A percentile compares a stretch with the other conserved stretches of the same genome.
Evolutionary conservation across 1,140 invertebrate species (phyloP).

Genomic region (Colletes gigas): DNA sequence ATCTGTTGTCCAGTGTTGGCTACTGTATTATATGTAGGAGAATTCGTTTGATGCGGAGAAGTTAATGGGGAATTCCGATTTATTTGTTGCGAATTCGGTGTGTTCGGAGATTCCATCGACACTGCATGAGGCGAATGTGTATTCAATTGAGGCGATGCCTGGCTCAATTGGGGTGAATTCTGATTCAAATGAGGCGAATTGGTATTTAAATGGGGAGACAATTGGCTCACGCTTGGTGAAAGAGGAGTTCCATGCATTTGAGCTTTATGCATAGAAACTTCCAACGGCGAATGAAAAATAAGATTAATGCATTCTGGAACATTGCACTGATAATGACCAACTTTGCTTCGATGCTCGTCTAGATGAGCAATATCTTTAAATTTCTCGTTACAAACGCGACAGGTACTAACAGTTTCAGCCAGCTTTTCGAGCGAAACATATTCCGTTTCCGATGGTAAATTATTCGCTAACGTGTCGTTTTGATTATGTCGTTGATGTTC

Average conservation of each 20-base stretch:
- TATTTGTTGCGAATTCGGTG: conserved; percentile 58
- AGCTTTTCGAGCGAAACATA: conserved; percentile 80
- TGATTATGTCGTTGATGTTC: conserved; percentile 76
- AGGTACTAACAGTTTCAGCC: conserved; percentile 77
- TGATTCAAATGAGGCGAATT: conserved; percentile 69
- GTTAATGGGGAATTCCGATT: conserved; percentile 67
- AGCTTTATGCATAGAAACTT: conserved; percentile 76
- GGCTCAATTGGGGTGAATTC: conserved; percentile 60
- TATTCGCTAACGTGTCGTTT: conserved; percentile 68
- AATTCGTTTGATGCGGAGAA: conserved; percentile 70
- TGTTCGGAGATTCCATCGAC: conserved; percentile 55
- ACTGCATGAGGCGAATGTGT: conserved; percentile 59
- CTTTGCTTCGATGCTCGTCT: conserved; percentile 76
- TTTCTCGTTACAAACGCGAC: conserved; percentile 80
- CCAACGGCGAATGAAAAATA: conserved; percentile 72
- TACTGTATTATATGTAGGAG: conserved; percentile 67
- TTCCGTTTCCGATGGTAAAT: conserved; percentile 73
- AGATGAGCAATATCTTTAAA: conserved; percentile 77
- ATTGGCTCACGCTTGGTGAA: conserved; percentile 69
- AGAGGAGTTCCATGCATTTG: conserved; percentile 73
- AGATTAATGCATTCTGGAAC: conserved; percentile 75
- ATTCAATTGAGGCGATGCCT: conserved; percentile 62
- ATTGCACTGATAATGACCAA: conserved; percentile 80
- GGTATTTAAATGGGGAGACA: conserved; percentile 65
- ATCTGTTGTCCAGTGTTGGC: conserved; percentile 56